These are phyloP conservation scores for Maniola hyperantus DNA, from an alignment of 2,888 invertebrate genomes.

Conservation along the genomic window DNA sequence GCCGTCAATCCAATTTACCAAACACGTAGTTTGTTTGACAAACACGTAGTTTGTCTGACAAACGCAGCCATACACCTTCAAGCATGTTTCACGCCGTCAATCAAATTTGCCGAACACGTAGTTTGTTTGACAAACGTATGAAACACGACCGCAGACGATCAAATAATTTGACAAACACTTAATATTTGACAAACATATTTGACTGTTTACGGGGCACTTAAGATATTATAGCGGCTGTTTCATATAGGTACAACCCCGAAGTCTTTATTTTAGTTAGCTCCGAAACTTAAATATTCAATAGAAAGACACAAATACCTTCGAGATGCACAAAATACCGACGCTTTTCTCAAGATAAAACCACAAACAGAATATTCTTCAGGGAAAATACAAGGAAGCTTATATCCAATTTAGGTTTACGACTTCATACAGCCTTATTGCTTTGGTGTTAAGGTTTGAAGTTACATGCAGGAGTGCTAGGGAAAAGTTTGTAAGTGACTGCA, in stretches of 20 bases:
- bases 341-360: conserved; percentile 39
- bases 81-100: too few relatives aligned
- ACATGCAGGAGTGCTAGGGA: background rate
- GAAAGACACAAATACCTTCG: conserved; percentile 33
- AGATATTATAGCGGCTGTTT: background rate
- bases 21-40: too few relatives aligned
- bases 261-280: conserved; percentile 12
- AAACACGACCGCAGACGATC: too few relatives aligned
- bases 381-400: conserved; percentile 39
- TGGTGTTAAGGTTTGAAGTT: conserved; percentile 28
- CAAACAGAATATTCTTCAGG: conserved; percentile 38
- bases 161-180: too few relatives aligned
- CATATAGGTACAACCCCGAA: background rate
- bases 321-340: conserved; percentile 37
- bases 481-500: conserved; percentile 35
- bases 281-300: conserved; percentile 16
- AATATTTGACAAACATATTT: too few relatives aligned
- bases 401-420: conserved; percentile 30
- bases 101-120: too few relatives aligned
- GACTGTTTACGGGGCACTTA: too few relatives aligned
- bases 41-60: too few relatives aligned
- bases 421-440: conserved; percentile 8
- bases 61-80: too few relatives aligned
- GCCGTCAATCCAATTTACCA: too few relatives aligned
- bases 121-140: too few relatives aligned